Conservation (phyloP, 2,888 invertebrate species). For the Mimumesa dahlbomi region DNA sequence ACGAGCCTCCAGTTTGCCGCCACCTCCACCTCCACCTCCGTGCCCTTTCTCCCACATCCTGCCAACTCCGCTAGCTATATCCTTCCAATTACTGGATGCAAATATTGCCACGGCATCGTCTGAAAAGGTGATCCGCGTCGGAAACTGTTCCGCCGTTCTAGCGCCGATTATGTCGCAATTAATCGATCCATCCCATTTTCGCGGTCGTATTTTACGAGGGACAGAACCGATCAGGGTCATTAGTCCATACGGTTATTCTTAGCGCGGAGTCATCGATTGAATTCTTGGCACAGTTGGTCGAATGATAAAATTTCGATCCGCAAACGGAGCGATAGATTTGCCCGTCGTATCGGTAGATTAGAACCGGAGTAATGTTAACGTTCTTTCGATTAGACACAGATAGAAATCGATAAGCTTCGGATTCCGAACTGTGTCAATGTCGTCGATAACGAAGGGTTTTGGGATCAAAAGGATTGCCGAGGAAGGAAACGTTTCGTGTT, state of each 20-base stretch:
- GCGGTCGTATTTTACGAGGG: slow-evolving; percentile 16
- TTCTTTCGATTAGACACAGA: no score
- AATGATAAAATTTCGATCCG: slow-evolving; percentile 40
- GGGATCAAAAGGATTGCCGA: no score
- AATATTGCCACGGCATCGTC: slow-evolving; percentile 37
- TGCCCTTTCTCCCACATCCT: not conserved
- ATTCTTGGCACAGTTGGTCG: slow-evolving; percentile 28
- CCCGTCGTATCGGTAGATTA: not conserved
- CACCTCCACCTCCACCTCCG: not conserved
- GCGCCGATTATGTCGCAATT: slow-evolving; percentile 46
- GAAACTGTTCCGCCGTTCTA: slow-evolving; percentile 18
- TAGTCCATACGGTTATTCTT: slow-evolving; percentile 52
- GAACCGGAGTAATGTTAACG: no score
- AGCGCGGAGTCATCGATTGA: slow-evolving; percentile 36
- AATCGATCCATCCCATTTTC: slow-evolving; percentile 45
- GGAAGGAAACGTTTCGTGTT: not conserved
- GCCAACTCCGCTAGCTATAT: slow-evolving; percentile 8
- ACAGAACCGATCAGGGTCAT: slow-evolving; percentile 52
- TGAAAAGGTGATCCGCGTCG: slow-evolving; percentile 23
- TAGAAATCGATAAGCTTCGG: no score
- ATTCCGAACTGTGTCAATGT: no score
- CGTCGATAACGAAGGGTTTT: no score
- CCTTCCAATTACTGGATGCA: slow-evolving; percentile 55
- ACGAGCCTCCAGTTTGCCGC: slow-evolving; percentile 32
- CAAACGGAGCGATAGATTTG: slow-evolving; percentile 30